Evolutionary conservation across 2,888 invertebrate genomes (phyloP), one percentile per base, ranked within the genome.

Genomic region (Drosophila fungiperda): DNA sequence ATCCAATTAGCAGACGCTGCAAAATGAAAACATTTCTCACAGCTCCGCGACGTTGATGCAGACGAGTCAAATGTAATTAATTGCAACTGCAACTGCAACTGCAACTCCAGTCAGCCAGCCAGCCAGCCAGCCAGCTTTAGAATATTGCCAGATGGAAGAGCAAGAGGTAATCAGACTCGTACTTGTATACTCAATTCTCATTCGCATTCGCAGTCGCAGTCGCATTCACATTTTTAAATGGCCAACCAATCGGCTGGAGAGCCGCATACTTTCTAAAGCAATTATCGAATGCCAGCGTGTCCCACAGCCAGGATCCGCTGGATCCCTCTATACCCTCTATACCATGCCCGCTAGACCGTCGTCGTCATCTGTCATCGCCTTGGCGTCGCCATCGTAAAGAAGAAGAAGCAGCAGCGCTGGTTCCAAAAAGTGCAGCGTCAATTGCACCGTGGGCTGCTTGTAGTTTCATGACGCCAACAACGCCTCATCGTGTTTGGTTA

Each of bases 381-480:
- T 80, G 84, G 77, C 89, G 87, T 88, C 76, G 87, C 87, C 84
- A 81, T 69, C 73, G 68, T 35, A 11, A 11, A 52, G 20, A 62
- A 32, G 26, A 33, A n/a, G 20, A 15, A 17, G 40, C 33, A 33
- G 59, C n/a, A 53, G 35, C 26, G 59, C 45, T 36, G 38, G 20
- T 40, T 29, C 49, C 55, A 52, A 45, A 52, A 60, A 62, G 50
- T 58, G 65, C 68, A 79, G 80, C 82, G 83, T 83, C 83, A 80
- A 78, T 82, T 83, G 87, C 70, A 76, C 73, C 82, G 75, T 76
- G 82, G 82, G 80, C 76, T 86, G 89, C 83, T 83, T 91, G 91
- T 91, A 83, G 91, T 83, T 91, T 90, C 82, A 90, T 91, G 90
- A 91, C 90, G 91, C 87, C 87, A 90, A 91, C 91, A 91, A 91